Percentiles rank a stretch among this genome's conserved stretches.
phyloP scores from a whole-genome alignment of 2,888 invertebrate genomes.

The Macaria notata region DNA sequence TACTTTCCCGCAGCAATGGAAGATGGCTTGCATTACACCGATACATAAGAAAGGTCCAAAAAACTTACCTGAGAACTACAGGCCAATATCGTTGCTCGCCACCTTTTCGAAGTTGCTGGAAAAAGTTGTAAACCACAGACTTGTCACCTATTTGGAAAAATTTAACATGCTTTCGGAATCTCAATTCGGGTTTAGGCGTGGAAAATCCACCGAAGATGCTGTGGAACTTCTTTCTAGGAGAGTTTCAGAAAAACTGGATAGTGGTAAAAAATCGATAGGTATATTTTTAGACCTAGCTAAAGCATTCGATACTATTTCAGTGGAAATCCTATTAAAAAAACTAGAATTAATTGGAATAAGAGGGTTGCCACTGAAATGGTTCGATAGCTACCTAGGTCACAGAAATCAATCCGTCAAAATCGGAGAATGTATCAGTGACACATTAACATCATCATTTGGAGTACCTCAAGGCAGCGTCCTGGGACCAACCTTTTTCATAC shows the following conservation, averaged over 20 bases:
- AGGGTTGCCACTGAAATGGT: no score
- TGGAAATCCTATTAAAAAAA: not conserved
- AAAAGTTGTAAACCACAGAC: no score
- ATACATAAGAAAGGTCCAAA: no score
- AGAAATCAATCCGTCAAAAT: not conserved
- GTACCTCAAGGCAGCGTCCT: no score
- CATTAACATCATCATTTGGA: not conserved
- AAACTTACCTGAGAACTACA: no score
- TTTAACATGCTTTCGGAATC: not conserved
- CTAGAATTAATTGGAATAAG: not conserved
- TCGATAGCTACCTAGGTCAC: no score
- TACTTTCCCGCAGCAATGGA: no score
- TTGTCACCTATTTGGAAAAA: no score
- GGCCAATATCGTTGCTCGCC: no score
- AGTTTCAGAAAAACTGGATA: not conserved
- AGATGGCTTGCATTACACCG: no score
- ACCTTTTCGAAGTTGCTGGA: no score
- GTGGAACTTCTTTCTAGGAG: not conserved
- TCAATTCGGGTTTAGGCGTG: not conserved
- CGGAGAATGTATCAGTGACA: not conserved
- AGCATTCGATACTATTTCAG: not conserved
- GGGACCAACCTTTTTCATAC: no score
- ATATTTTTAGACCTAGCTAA: not conserved
- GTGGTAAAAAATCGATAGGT: not conserved
- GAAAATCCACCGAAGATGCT: constrained; percentile 1